Conservation (phyloP, 2,113 vertebrate genomes). For the Cygnus atratus region DNA sequence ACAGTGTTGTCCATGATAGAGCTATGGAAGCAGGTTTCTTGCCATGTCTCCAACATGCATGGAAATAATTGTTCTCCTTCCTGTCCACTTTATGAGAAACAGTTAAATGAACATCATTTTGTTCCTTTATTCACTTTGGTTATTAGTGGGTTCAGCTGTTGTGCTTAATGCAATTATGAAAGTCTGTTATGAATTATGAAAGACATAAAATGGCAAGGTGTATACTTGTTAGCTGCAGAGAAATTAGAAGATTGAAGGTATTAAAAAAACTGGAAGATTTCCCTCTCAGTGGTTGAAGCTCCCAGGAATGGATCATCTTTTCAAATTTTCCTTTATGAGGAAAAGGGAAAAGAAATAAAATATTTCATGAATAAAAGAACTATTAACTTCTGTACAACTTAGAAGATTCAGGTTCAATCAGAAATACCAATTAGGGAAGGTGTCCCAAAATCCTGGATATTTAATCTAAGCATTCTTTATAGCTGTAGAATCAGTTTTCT, state of each 20-base stretch:
- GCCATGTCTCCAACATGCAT: neutral
- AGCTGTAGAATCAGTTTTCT: neutral
- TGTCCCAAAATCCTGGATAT: neutral
- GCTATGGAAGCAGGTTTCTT: neutral
- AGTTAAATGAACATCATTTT: neutral
- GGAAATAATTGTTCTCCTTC: neutral
- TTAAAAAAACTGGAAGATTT: neutral
- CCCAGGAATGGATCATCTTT: neutral
- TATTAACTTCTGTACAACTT: neutral
- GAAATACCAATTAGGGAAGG: neutral
- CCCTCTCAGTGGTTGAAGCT: neutral
- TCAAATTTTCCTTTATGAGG: neutral
- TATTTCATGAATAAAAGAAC: neutral
- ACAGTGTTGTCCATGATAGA: neutral
- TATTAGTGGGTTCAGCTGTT: neutral
- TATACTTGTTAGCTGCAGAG: neutral
- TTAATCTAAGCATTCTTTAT: neutral
- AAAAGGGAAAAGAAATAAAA: neutral
- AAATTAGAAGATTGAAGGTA: neutral
- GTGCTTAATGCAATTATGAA: neutral
- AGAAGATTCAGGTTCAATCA: neutral
- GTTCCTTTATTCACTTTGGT: neutral
- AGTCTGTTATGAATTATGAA: neutral
- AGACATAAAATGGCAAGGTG: neutral
- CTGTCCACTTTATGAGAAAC: neutral